Conservation (phyloP, 1,140 invertebrate species). For the Diabrotica undecimpunctata region DNA sequence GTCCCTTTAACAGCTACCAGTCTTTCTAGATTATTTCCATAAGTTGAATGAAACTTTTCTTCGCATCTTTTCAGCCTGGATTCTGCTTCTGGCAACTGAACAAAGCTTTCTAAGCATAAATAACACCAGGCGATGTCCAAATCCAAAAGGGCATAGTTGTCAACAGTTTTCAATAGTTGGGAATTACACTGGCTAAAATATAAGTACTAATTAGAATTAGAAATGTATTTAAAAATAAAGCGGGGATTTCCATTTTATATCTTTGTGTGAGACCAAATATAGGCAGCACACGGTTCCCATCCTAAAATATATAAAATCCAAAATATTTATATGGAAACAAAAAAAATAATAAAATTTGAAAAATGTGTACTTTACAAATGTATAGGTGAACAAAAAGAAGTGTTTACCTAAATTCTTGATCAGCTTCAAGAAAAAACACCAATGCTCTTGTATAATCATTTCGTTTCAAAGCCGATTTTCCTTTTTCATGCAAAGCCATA, state of each 20-base stretch:
- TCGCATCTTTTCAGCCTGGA: conserved; percentile 62
- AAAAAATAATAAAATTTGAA: too few species aligned
- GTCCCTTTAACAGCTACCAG: conserved; percentile 66
- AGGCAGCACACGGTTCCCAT: too few species aligned
- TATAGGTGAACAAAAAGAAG: background rate
- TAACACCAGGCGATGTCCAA: conserved; percentile 85
- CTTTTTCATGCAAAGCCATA: conserved; percentile 75
- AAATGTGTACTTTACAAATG: too few species aligned
- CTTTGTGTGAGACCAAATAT: too few species aligned
- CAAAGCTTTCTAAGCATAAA: conserved; percentile 66
- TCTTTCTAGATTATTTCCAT: conserved; percentile 67
- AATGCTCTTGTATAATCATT: conserved; percentile 66
- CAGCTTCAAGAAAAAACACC: conserved; percentile 70
- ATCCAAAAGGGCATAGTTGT: conserved; percentile 77
- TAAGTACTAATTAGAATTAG: conserved; percentile 6
- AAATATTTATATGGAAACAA: too few species aligned
- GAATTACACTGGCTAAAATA: conserved; percentile 62
- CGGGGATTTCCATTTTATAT: too few species aligned
- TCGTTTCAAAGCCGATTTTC: conserved; percentile 60
- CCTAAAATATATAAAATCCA: too few species aligned
- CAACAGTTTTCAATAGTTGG: conserved; percentile 64
- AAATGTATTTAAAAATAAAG: background rate
- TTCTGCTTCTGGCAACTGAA: conserved; percentile 69
- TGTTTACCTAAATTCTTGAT: conserved; percentile 64
- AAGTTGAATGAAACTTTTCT: conserved; percentile 61